A percentile compares a stretch with the other conserved stretches of the same genome.
Evolutionary conservation across 1,140 invertebrate species (phyloP).

Genomic region (Bombus waltoni): DNA sequence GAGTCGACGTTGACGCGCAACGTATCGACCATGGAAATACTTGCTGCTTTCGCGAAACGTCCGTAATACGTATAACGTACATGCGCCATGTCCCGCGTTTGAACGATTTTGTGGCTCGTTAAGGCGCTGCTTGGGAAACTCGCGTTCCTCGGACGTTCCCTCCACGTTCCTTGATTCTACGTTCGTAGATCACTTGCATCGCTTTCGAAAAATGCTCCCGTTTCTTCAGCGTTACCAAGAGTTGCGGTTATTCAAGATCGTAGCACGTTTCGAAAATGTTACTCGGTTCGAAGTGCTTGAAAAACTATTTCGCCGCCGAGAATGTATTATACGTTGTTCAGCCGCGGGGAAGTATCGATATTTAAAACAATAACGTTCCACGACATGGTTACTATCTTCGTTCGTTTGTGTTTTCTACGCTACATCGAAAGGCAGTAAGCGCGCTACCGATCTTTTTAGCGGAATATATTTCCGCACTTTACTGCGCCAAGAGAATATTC

Average conservation of each 20-base stretch:
- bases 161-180: not conserved
- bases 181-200: not conserved
- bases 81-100: not conserved
- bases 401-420: too few relatives aligned
- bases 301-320: not conserved
- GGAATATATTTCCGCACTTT: too few relatives aligned
- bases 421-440: too few relatives aligned
- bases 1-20: not conserved
- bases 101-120: slow-evolving; percentile 5
- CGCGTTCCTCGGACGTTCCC: not conserved
- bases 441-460: too few relatives aligned
- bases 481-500: too few relatives aligned
- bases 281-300: not conserved
- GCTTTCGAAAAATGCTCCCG: not conserved
- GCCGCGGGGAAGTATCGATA: too few relatives aligned
- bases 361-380: too few relatives aligned
- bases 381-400: too few relatives aligned
- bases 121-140: not conserved
- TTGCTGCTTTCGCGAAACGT: not conserved
- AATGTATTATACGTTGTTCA: too few relatives aligned
- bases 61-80: not conserved
- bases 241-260: not conserved
- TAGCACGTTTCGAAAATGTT: not conserved
- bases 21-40: slow-evolving; percentile 14
- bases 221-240: not conserved